Base-by-base conservation (phyloP, 2,888 invertebrate species). In the Biston stratarius region DNA sequence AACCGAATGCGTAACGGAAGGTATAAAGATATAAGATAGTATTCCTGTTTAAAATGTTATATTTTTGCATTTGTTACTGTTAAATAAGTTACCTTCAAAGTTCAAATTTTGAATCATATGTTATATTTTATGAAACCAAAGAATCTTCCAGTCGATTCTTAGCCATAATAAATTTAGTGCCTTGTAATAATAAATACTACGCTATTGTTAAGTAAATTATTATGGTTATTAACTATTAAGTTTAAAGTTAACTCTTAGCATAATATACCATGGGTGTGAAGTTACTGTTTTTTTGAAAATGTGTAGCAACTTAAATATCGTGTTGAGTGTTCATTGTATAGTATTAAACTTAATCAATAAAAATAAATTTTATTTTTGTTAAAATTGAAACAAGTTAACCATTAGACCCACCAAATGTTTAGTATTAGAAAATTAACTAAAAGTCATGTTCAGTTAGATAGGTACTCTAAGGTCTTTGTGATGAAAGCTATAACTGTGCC, bases 61-160 rank as follows among this genome's bases (percentile, higher is more conserved):
- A 67, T 59, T 69, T 65, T 82, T 89, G 90, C 89, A 90, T 90
- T 89, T 90, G 89, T 89, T 90, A 87, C 77, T 86, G 80, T 87
- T 87, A 83, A 75, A 71, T 92, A 91, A 90, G 92, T 91, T 92
- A 91, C 91, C 91, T 86, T 85, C 78, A 82, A 77, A 91, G 91
- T 93, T 90, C 91, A 93, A 92, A 92, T 83, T 77, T 82, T 85
- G 81, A 85, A 86, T 83, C 82, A 85, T 83, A 57, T 86, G 90
- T 88, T 88, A 86, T 83, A 81, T 55, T 77, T 74, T 68, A 74
- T 77, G 75, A 86, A 86, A 90, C 92, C 91, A 92, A 92, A 92
- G 92, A 90, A 90, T 91, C 90, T 85, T 85, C 84, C 86, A 88
- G 86, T 88, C 86, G 91, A 88, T 90, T 92, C 90, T 89, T 86